Conservation (phyloP, 1,140 invertebrate genomes). For the Drosophila pectinifera region DNA sequence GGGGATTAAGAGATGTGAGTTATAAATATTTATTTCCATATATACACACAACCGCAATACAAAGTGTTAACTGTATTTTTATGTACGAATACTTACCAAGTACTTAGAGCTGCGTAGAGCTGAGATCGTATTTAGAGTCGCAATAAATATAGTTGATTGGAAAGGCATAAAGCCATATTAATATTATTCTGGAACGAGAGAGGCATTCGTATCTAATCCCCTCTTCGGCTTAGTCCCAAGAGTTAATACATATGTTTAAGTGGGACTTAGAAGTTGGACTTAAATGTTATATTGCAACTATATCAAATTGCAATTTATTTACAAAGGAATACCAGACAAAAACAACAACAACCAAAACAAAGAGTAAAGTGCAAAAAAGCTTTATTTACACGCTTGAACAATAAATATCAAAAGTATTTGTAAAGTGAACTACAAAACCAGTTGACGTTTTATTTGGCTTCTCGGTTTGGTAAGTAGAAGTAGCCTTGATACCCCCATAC, state of each 20-base stretch:
- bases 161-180: conserved; percentile 3
- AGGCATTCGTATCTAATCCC: conserved; percentile 23
- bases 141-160: conserved; percentile 5
- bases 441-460: conserved; percentile 12
- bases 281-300: conserved; percentile 44
- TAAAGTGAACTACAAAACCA: conserved; percentile 32
- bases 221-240: background rate
- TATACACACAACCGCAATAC: conserved; percentile 37
- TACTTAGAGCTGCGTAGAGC: conserved; percentile 41
- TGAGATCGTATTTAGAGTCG: conserved; percentile 39
- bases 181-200: conserved; percentile 10
- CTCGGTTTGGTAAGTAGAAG: background rate
- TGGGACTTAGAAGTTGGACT: conserved; percentile 50
- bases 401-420: conserved; percentile 60
- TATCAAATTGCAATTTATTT: conserved; percentile 53
- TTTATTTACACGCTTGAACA: conserved; percentile 63
- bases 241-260: conserved; percentile 15
- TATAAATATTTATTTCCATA: conserved; percentile 10
- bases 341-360: conserved; percentile 27
- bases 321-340: conserved; percentile 33
- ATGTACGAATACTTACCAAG: conserved; percentile 30
- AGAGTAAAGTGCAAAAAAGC: conserved; percentile 61
- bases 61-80: conserved; percentile 50
- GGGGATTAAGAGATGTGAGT: conserved; percentile 17
- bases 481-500: background rate